phyloP scores from a whole-genome alignment of 1,140 invertebrate species.

The Hestina assimilis region DNA sequence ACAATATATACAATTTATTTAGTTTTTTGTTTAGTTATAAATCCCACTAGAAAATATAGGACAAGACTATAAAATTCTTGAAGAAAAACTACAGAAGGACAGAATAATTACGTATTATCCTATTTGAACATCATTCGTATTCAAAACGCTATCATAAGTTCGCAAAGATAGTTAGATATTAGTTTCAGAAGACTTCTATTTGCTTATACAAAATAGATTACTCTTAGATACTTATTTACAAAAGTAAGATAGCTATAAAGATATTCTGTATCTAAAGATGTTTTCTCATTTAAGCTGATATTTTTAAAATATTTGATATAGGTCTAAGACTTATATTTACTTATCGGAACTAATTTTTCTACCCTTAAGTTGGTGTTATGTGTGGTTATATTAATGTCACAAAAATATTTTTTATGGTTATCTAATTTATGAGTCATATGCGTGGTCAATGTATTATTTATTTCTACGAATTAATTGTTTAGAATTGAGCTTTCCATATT shows the following conservation, averaged over 20 bases:
- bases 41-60: neutral
- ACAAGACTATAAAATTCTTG: neutral
- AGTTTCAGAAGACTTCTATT: too few species aligned
- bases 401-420: conserved; percentile 28
- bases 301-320: conserved; percentile 8
- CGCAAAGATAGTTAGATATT: neutral
- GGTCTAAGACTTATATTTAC: neutral
- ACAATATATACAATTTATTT: too few species aligned
- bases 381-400: conserved; percentile 20
- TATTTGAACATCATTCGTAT: neutral
- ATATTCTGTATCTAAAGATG: conserved; percentile 7
- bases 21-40: neutral
- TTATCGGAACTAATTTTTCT: conserved; percentile 9
- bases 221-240: conserved; percentile 3
- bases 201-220: neutral
- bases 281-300: conserved; percentile 10
- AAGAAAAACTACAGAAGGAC: conserved; percentile 2
- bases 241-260: neutral
- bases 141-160: neutral
- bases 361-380: conserved; percentile 28
- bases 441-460: conserved; percentile 23
- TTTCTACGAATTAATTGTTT: conserved; percentile 44
- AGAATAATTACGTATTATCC: neutral
- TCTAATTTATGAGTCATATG: conserved; percentile 13
- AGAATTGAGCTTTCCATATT: conserved; percentile 55